Base-by-base conservation (phyloP, 2,797 vertebrate species). In the Pipistrellus kuhlii region DNA sequence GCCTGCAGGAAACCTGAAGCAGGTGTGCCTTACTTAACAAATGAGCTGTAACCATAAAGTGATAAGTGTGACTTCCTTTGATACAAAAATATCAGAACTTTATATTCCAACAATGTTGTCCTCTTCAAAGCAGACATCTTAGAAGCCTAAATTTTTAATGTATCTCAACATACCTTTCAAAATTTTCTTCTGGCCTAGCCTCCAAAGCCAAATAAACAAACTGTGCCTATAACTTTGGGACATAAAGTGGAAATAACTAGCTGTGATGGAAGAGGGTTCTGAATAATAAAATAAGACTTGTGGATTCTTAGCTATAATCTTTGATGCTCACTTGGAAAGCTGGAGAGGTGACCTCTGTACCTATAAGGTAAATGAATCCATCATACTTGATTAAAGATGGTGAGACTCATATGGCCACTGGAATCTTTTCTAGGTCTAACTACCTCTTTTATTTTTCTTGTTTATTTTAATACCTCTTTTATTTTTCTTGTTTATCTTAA, bases 31-130 rank as follows among this genome's bases (percentile, higher is more conserved):
- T 90, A 62, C 14, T 95, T 90, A 62, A 85, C 27, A 92, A 9
- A 69, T 76, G 25, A 93, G 13, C 48, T 84, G 6, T 55, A 94
- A 86, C 25, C 35, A 82, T 66, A 64, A 89, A 76, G 48, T 94
- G 83, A 91, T 87, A 46, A 82, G 66, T 93, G n/a, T 59, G 27
- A 93, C 69, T 93, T 80, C 13, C 86, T 86, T 76, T 84, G 46
- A 82, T 73, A 72, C 9, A 91, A 81, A 84, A 8, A 55, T 85
- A 68, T 85, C 15, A 59, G n/a, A 69, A 88, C 17, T 88, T 84
- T 51, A 88, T 44, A 93, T 85, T 5, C 25, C 17, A 55, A 6
- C 44, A 55, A 3, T 73, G 8, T 25, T 92, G 41, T 81, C 14
- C 25, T 77, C 64, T 85, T 91, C 18, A 86, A 93, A 85, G 8